Evolutionary conservation across 2,888 invertebrate species (phyloP), one percentile per base, ranked within the genome.

Genomic region (Lasius fuliginosus): DNA sequence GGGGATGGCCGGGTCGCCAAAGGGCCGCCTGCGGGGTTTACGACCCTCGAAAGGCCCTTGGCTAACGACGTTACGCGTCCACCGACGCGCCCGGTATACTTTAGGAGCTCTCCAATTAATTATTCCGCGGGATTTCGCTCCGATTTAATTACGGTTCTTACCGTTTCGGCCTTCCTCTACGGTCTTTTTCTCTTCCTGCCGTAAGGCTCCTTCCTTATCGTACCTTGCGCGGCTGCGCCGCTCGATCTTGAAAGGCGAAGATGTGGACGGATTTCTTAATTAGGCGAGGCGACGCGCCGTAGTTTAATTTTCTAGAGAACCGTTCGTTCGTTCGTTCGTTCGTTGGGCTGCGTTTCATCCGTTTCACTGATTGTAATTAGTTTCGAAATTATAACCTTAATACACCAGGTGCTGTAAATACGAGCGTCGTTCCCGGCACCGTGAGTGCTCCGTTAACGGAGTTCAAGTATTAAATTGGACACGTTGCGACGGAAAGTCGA

Each of bases 91-190:
- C 89, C 87, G 89, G 91, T 91, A 92, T 92, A 93, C 92, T 93
- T 93, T 91, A 92, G 90, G 85, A 92, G 90, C 91, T 91, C 91
- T 92, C 93, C 92, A 91, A 93, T 94, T 93, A 93, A 94, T 94
- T 94, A 93, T 94, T 93, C 93, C 92, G 89, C 92, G 89, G 92
- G 92, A 93, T 94, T 94, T 92, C 92, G 90, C 92, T 89, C 91
- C 91, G 92, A 93, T 93, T 94, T 94, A 94, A 94, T 93, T 94
- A 93, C 90, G 91, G 89, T 91, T 92, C 91, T 92, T 92, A 91
- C 90, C 89, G 89, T 89, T 89, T 86, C 88, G 88, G 84, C 83
- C 65, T 76, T 74, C 82, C 74, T 82, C 77, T 30, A 77, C 36
- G 73, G 82, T 65, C 82, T 82, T 71, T 77, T 64, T 85, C 60